phyloP scores from a whole-genome alignment of 1,140 invertebrate species.

The Euwallacea fornicatus region DNA sequence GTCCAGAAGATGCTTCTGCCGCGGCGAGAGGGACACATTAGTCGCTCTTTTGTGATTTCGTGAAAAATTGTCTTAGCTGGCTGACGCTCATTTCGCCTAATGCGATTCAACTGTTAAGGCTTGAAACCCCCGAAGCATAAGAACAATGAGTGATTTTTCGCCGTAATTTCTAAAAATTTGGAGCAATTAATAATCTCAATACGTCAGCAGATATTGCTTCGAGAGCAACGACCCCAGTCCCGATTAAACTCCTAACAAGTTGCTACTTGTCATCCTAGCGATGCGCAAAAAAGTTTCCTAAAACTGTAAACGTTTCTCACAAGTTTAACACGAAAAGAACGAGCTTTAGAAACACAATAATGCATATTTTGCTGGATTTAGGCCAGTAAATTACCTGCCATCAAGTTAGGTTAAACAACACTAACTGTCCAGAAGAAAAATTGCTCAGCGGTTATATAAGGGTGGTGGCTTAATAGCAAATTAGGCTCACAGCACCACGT shows the following conservation, averaged over 20 bases:
- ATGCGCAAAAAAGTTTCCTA: background rate
- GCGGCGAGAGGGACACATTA: no score
- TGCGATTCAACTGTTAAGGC: no score
- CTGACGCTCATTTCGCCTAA: no score
- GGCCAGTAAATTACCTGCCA: background rate
- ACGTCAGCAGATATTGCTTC: background rate
- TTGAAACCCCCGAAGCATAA: no score
- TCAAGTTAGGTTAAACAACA: background rate
- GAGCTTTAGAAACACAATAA: background rate
- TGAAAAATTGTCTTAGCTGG: no score
- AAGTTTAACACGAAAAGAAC: background rate
- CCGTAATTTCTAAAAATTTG: no score
- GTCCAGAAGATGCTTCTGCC: no score
- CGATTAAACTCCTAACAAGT: background rate
- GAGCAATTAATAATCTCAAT: background rate
- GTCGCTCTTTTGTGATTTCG: no score
- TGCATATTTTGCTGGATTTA: background rate
- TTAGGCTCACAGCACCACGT: background rate
- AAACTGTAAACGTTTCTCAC: background rate
- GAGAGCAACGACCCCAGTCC: background rate
- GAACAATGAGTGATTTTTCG: no score
- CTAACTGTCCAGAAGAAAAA: constrained; percentile 4
- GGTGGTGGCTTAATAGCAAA: constrained; percentile 4
- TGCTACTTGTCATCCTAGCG: background rate
- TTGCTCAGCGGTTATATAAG: background rate